Conservation (phyloP, 2,888 invertebrate species). For the Hofmannophila pseudospretella region DNA sequence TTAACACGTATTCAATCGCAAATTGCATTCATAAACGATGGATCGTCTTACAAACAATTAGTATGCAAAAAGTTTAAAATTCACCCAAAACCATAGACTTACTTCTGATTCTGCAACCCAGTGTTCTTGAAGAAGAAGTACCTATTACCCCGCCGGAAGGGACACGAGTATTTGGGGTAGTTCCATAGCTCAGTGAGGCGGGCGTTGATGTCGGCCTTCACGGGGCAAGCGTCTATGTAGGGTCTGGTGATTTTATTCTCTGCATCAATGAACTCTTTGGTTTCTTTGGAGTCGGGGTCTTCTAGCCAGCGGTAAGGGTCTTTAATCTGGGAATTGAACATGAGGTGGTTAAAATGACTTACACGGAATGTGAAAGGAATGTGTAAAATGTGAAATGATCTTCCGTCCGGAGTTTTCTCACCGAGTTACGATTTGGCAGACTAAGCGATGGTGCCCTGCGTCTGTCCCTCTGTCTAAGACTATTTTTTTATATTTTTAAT, state of each 20-base stretch:
- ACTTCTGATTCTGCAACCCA: conserved; percentile 98
- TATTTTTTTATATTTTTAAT: no score
- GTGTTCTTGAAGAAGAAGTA: conserved; percentile 96
- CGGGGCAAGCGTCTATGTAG: conserved; percentile 87
- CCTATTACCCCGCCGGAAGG: conserved; percentile 86
- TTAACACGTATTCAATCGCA: no score
- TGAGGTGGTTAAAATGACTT: no score
- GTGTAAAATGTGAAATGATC: no score
- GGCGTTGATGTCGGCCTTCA: conserved; percentile 84
- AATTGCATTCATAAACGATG: no score
- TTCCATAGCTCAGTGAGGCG: conserved; percentile 95
- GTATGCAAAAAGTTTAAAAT: no score
- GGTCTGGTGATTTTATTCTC: conserved; percentile 94
- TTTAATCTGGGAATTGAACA: conserved; percentile 72
- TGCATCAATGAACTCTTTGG: conserved; percentile 91
- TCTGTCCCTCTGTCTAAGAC: no score
- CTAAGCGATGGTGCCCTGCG: no score
- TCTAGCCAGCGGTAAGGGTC: conserved; percentile 99
- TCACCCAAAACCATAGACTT: conserved; percentile 24
- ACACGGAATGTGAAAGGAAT: no score
- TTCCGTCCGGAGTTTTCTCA: no score
- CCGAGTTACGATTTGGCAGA: no score
- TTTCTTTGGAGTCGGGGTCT: conserved; percentile 95
- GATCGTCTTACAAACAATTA: no score
- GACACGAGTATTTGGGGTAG: conserved; percentile 96